A percentile compares a stretch with the other conserved stretches of the same genome.
Conservation (phyloP, 2,113 vertebrate genomes). For the Equus quagga region DNA sequence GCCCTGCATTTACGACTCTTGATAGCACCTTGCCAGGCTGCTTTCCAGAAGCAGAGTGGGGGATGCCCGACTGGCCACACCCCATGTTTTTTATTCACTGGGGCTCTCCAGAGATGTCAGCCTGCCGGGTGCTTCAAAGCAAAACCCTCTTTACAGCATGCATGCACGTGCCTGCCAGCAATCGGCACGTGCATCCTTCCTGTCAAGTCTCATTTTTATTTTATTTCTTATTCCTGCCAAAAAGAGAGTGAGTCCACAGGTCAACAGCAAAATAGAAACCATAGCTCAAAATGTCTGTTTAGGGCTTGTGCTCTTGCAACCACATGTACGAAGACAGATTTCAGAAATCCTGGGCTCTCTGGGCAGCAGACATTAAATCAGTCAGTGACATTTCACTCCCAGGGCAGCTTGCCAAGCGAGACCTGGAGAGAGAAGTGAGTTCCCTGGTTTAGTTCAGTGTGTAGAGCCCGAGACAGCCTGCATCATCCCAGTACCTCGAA, state of each 20-base stretch:
- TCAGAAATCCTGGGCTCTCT: slow-evolving; percentile 54
- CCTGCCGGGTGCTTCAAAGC: not conserved
- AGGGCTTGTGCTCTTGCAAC: not conserved
- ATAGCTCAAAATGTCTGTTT: slow-evolving; percentile 18
- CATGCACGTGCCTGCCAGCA: fast-evolving
- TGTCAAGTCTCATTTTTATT: not conserved
- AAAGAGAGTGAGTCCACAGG: not conserved
- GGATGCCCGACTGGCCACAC: not conserved
- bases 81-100: fast-evolving
- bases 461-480: not conserved
- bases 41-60: not conserved
- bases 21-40: not conserved
- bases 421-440: slow-evolving; percentile 38
- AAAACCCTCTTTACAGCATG: fast-evolving
- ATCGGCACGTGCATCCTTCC: not conserved
- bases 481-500: not conserved
- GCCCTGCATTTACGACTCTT: not conserved
- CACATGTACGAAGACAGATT: not conserved
- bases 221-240: slow-evolving; percentile 46
- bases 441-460: slow-evolving; percentile 33
- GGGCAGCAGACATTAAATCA: slow-evolving; percentile 56
- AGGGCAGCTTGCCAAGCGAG: slow-evolving; percentile 60
- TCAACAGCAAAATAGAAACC: slow-evolving; percentile 57
- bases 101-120: not conserved
- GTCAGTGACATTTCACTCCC: slow-evolving; percentile 47